Evolutionary conservation across 2,888 invertebrate genomes (phyloP).

Genomic region (Drosophila cognata): DNA sequence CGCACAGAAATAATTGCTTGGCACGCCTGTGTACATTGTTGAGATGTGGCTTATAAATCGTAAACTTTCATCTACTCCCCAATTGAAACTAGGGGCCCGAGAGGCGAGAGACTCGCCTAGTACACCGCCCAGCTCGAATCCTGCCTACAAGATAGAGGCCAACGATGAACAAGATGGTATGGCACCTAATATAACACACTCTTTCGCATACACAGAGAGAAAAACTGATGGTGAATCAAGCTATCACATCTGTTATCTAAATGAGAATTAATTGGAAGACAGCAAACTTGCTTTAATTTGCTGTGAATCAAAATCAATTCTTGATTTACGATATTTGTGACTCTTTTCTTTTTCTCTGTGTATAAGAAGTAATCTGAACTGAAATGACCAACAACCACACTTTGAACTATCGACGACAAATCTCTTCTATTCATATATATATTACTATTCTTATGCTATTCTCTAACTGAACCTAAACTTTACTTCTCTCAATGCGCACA

Average conservation of each 20-base stretch:
- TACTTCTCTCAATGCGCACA: neutral
- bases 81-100: constrained; percentile 78
- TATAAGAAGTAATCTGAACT: neutral
- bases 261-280: neutral
- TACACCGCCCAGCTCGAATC: constrained; percentile 85
- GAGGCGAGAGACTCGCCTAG: constrained; percentile 84
- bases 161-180: constrained; percentile 83
- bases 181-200: constrained; percentile 17
- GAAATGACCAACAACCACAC: constrained; percentile 44
- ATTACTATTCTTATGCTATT: neutral
- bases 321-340: neutral
- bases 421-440: constrained; percentile 1
- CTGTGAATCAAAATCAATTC: neutral
- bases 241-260: neutral
- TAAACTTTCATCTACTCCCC: constrained; percentile 19
- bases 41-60: neutral
- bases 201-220: neutral
- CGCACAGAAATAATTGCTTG: constrained; percentile 8
- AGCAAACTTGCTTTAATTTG: neutral
- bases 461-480: neutral
- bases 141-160: constrained; percentile 84
- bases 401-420: constrained; percentile 8
- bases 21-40: neutral
- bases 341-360: neutral
- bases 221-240: neutral